phyloP scores from a whole-genome alignment of 2,888 invertebrate genomes.

The Xanthia togata region DNA sequence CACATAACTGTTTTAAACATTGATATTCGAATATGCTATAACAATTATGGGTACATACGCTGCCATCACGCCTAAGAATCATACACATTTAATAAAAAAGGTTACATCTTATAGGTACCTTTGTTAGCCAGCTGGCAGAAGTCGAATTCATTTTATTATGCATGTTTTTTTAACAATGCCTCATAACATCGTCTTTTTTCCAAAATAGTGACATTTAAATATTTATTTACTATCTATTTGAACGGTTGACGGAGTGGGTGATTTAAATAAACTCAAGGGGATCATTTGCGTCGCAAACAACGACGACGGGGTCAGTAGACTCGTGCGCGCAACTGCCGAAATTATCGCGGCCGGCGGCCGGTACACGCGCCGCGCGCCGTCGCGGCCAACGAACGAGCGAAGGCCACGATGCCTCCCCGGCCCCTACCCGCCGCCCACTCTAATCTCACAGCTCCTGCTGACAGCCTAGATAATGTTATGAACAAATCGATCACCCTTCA shows the following conservation, averaged over 20 bases:
- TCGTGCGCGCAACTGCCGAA: constrained; percentile 86
- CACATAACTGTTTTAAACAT: not conserved
- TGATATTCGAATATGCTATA: not conserved
- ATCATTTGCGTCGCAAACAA: constrained; percentile 88
- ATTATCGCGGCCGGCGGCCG: constrained; percentile 85
- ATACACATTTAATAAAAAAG: not conserved
- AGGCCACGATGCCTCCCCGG: constrained; percentile 81
- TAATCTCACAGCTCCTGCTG: constrained; percentile 62
- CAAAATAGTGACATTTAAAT: constrained; percentile 44
- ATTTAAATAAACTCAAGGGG: constrained; percentile 90
- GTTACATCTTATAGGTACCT: not conserved
- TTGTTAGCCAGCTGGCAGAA: not conserved
- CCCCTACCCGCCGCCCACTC: constrained; percentile 66
- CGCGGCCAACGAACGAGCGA: constrained; percentile 87
- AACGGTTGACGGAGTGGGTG: constrained; percentile 75
- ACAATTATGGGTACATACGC: not conserved
- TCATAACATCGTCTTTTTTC: constrained; percentile 15
- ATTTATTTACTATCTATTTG: constrained; percentile 64
- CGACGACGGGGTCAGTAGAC: constrained; percentile 88
- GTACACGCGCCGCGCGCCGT: constrained; percentile 81
- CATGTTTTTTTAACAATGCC: not conserved
- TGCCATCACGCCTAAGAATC: not conserved
- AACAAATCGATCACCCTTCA: constrained; percentile 60
- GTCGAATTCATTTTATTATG: not conserved
- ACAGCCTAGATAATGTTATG: constrained; percentile 56